Base-by-base conservation (phyloP, 2,888 invertebrate genomes). In the Lingula anatina region DNA sequence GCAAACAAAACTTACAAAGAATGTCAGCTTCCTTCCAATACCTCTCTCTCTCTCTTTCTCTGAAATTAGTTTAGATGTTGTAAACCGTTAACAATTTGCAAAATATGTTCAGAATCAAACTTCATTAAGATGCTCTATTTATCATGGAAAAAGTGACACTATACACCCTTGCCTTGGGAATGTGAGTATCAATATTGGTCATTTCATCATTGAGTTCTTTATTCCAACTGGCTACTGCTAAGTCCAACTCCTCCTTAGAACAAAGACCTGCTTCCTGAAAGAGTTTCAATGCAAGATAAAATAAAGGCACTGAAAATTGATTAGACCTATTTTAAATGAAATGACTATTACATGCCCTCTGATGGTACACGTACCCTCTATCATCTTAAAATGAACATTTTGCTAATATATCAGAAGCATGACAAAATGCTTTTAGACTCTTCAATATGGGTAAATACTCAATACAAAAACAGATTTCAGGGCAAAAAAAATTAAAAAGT, bases 141-240 rank as follows among this genome's bases (percentile, higher is more conserved):
- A 39, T 45, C 24, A 43, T 27, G 35, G 40, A 26, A 20, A 44
- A 40, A 46, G 42, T 42, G 12, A 24, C 23, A 23, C 25, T 36
- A 9, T 9, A 26, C 9, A 15, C 31, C 44, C 42, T 53, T 53
- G 71, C 70, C 61, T 65, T 43, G 18, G 68, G 62, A 49, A 63
- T 50, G 42, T 67, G 60, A 3, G 57, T 55, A 24, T 85, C 83
- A 0, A 83, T 81, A 49, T 80, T 66, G 54, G 84, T 83, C 46
- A 88, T 81, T 63, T 89, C 83, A 28, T 84, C 80, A 55, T 84
- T 84, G 21, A 95, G 80, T 73, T 83, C 83, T 42, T 81, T 76
- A 7, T 82, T 84, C 73, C 90, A 87, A 1, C 83, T 79, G 0
- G 81, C 69, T 0, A 81, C 76, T 35, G 86, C 81, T 18, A 80